Percentiles rank a stretch among this genome's conserved stretches.
Evolutionary conservation across 1,140 invertebrate species (phyloP).

Genomic region (Drosophila ficusphila): DNA sequence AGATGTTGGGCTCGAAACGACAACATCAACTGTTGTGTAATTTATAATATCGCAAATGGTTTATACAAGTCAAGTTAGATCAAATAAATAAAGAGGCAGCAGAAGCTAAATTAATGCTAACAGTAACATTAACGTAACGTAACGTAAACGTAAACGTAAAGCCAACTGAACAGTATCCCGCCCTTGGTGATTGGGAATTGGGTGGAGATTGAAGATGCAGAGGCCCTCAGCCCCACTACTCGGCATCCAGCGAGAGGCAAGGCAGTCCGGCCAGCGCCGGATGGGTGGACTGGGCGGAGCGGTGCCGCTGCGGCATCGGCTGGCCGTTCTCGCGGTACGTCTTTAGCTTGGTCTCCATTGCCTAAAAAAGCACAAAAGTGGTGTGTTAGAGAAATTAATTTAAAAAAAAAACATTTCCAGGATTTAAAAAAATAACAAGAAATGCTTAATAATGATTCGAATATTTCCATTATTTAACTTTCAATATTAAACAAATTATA

Average conservation of each 20-base stretch:
- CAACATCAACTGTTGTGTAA: constrained; percentile 48
- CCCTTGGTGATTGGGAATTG: background rate
- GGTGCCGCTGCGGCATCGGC: constrained; percentile 70
- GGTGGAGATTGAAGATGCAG: background rate
- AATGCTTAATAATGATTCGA: too few relatives aligned
- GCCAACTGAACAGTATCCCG: constrained; percentile 27
- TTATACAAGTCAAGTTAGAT: constrained; percentile 46
- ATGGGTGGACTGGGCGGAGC: constrained; percentile 32
- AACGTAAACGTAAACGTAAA: constrained; percentile 28
- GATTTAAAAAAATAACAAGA: too few relatives aligned
- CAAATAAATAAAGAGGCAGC: constrained; percentile 42
- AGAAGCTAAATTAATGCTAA: constrained; percentile 33
- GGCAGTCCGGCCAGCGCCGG: constrained; percentile 32
- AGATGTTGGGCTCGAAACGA: constrained; percentile 52
- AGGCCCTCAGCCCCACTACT: constrained; percentile 14
- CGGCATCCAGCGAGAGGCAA: constrained; percentile 36
- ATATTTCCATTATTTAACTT: background rate
- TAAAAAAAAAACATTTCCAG: too few relatives aligned
- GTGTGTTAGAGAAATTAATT: constrained; percentile 4
- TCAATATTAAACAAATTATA: too few relatives aligned
- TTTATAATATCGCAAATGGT: constrained; percentile 38
- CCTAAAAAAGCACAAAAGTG: constrained; percentile 58
- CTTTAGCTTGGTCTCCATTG: constrained; percentile 83
- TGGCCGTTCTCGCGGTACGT: constrained; percentile 79
- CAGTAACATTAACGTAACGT: constrained; percentile 33